phyloP scores from a whole-genome alignment of 2,797 vertebrate genomes.

The Cyclura pinguis region DNA sequence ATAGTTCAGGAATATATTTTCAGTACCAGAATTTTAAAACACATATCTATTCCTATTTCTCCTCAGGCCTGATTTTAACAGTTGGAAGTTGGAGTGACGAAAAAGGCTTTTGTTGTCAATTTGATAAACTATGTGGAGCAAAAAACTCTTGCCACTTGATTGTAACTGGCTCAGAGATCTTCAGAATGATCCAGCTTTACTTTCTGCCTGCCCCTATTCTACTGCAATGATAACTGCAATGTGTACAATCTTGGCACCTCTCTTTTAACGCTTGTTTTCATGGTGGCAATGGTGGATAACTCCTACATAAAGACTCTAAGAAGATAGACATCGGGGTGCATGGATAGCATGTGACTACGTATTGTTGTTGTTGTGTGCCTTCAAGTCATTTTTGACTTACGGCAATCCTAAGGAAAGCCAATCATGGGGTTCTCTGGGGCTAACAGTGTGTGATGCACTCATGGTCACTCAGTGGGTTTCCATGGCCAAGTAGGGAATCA shows the following conservation, averaged over 20 bases:
- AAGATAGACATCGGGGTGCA: no score
- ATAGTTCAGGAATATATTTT: background rate
- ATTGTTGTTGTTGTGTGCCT: background rate
- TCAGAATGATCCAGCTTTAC: background rate
- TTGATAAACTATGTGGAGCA: background rate
- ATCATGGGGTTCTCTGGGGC: no score
- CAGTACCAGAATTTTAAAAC: background rate
- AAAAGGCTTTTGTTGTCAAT: background rate
- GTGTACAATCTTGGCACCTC: background rate
- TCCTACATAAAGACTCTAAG: no score
- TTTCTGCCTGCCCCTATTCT: background rate
- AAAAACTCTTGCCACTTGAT: background rate
- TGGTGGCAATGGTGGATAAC: no score
- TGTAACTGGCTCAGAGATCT: background rate
- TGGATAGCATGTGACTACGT: background rate
- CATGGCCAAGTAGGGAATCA: no score
- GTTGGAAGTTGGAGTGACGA: no score
- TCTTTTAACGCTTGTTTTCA: no score
- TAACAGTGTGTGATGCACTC: no score
- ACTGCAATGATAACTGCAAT: background rate
- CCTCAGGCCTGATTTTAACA: background rate
- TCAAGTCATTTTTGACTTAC: no score
- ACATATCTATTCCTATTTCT: background rate
- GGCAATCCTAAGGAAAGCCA: no score
- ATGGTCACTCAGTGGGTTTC: no score